Percentiles rank a stretch among this genome's conserved stretches.
Conservation (phyloP, 2,113 vertebrate genomes). For the Lota lota region DNA sequence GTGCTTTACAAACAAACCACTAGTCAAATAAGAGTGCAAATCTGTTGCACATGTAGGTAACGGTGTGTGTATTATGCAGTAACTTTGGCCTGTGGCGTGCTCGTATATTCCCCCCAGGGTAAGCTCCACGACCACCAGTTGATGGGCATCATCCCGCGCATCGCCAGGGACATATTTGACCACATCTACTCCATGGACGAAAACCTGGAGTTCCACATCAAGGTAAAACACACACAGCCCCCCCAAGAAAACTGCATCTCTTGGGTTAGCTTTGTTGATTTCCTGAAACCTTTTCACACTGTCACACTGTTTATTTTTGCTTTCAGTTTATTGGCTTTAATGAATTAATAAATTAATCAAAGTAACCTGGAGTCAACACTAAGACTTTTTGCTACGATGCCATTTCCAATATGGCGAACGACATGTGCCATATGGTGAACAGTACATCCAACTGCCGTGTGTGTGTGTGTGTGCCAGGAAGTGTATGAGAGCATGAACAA, state of each 20-base stretch:
- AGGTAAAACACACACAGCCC: conserved; percentile 69
- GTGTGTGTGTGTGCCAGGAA: background rate
- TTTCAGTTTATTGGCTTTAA: background rate
- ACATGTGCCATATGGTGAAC: conserved; percentile 15
- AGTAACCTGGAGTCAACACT: background rate
- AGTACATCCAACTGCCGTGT: conserved; percentile 3
- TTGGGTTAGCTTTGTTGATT: background rate
- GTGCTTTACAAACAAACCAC: too few species aligned
- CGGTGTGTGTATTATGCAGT: background rate
- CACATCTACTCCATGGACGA: conserved; percentile 99
- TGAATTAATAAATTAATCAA: too few species aligned
- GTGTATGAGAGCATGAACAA: background rate
- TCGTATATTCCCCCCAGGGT: conserved; percentile 68
- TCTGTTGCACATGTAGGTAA: too few species aligned
- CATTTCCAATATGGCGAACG: background rate
- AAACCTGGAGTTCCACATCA: conserved; percentile 97
- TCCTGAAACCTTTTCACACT: background rate
- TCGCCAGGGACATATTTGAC: conserved; percentile 92
- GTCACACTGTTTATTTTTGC: background rate
- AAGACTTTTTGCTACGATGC: too few species aligned
- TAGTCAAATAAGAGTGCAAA: too few species aligned
- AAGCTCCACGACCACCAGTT: conserved; percentile 84
- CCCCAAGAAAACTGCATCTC: background rate
- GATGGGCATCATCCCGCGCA: conserved; percentile 96
- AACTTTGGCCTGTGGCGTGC: background rate